Percentiles rank a stretch among this genome's conserved stretches.
These are phyloP conservation scores for Seira ritae DNA, from an alignment of 2,888 invertebrate species.

Conservation along the genomic window DNA sequence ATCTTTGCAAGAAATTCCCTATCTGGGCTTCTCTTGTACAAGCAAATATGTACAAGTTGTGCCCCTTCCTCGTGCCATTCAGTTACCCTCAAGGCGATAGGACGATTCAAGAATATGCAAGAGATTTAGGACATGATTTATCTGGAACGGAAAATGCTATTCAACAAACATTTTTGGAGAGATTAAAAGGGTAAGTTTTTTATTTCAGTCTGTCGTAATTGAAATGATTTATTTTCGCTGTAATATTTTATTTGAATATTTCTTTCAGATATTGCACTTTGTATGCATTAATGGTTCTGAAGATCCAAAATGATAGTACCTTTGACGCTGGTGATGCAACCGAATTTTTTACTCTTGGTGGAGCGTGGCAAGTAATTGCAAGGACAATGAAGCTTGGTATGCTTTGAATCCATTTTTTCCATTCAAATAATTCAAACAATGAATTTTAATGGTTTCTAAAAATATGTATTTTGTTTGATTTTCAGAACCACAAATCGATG, in stretches of 20 bases:
- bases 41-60: constrained; percentile 70
- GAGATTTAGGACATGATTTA: constrained; percentile 66
- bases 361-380: constrained; percentile 71
- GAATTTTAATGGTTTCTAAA: background rate
- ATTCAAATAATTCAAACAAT: background rate
- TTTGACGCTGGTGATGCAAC: constrained; percentile 61
- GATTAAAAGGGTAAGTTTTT: constrained; percentile 66
- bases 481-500: constrained; percentile 72
- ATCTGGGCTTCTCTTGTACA: constrained; percentile 65
- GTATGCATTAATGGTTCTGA: constrained; percentile 70
- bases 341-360: constrained; percentile 69
- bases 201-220: too few relatives aligned
- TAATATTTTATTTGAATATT: background rate
- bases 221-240: constrained; percentile 12
- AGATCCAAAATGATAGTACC: constrained; percentile 49
- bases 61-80: constrained; percentile 72
- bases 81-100: constrained; percentile 67
- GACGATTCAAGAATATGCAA: constrained; percentile 66
- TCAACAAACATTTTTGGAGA: constrained; percentile 68
- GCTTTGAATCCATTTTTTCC: constrained; percentile 59
- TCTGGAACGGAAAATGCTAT: constrained; percentile 67
- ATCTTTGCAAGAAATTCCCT: constrained; percentile 68
- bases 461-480: constrained; percentile 25
- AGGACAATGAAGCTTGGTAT: constrained; percentile 69
- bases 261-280: constrained; percentile 68